phyloP scores from a whole-genome alignment of 1,140 invertebrate species.

The Ylistrum balloti region DNA sequence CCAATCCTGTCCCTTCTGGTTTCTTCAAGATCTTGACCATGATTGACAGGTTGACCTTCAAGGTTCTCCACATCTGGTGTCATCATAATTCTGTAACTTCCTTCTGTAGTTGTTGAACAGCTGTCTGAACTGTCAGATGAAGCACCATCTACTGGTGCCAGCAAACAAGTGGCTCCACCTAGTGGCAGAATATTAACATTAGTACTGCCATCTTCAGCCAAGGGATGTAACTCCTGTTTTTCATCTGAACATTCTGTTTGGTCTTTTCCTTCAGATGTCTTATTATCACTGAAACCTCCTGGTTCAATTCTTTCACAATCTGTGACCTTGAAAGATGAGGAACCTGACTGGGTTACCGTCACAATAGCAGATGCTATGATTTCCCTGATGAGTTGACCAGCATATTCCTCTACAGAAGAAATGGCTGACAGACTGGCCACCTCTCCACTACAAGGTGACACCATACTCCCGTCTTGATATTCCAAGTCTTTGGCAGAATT shows the following conservation, averaged over 20 bases:
- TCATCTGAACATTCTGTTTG: not conserved
- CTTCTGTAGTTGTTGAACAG: conserved; percentile 70
- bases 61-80: conserved; percentile 23
- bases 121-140: conserved; percentile 61
- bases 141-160: conserved; percentile 38
- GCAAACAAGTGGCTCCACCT: conserved; percentile 49
- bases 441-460: conserved; percentile 21
- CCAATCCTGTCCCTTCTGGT: not conserved
- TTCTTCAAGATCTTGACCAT: not conserved
- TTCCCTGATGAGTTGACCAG: conserved; percentile 40
- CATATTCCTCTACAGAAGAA: conserved; percentile 30
- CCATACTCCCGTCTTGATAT: not conserved
- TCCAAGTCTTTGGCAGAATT: not conserved
- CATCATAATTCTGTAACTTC: conserved; percentile 62
- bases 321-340: not conserved
- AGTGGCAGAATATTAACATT: conserved; percentile 13
- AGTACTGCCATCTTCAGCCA: not conserved
- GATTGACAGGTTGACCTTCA: not conserved
- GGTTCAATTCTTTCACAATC: not conserved
- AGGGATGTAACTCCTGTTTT: conserved; percentile 4
- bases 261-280: not conserved
- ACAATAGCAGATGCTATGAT: conserved; percentile 45
- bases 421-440: not conserved
- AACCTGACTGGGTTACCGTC: not conserved
- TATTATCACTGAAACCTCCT: not conserved